Conservation (phyloP, 2,888 invertebrate genomes). For the Pachydiplax longipennis region DNA sequence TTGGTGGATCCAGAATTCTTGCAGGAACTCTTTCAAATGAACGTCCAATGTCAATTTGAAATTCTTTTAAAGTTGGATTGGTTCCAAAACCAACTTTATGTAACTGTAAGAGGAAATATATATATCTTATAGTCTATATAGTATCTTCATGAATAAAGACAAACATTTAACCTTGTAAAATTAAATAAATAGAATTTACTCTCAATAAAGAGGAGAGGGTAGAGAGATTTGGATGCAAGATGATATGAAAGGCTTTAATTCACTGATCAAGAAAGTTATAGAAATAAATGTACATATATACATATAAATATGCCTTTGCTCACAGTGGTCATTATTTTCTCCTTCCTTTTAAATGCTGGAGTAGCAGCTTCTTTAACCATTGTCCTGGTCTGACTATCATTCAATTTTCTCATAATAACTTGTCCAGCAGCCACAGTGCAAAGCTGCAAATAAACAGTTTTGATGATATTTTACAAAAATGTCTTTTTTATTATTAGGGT, state of each 20-base stretch:
- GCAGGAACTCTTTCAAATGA: conserved; percentile 80
- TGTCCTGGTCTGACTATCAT: conserved; percentile 79
- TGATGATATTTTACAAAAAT: background rate
- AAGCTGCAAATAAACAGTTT: conserved; percentile 59
- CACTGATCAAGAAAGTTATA: background rate
- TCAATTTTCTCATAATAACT: conserved; percentile 78
- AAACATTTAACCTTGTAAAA: no score
- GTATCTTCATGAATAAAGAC: no score
- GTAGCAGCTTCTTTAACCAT: conserved; percentile 91
- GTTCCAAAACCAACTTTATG: conserved; percentile 56
- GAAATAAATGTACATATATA: no score
- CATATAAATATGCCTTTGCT: conserved; percentile 52
- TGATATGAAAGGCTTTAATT: background rate
- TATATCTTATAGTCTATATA: no score
- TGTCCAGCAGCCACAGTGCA: conserved; percentile 83
- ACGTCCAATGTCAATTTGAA: conserved; percentile 79
- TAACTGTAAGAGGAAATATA: conserved; percentile 52
- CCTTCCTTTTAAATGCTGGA: conserved; percentile 75
- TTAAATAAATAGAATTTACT: no score
- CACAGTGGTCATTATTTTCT: conserved; percentile 80
- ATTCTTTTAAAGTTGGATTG: conserved; percentile 72
- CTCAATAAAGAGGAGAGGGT: background rate
- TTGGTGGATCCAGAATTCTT: conserved; percentile 80
- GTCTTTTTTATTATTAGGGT: background rate
- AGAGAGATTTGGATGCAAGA: background rate